Evolutionary conservation across 2,888 invertebrate genomes (phyloP).

Genomic region (Dryocosmus kuriphilus): DNA sequence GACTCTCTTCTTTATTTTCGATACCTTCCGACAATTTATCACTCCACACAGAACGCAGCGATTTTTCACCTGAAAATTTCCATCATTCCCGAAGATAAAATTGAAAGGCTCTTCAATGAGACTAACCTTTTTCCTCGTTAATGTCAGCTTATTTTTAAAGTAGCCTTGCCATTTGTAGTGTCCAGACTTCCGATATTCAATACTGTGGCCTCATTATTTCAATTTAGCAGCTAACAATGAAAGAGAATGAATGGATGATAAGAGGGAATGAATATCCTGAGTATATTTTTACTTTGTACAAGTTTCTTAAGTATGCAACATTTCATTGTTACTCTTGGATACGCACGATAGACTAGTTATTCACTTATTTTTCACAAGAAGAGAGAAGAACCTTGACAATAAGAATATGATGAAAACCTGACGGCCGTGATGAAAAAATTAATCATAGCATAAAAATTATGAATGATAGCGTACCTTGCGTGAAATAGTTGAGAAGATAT

Average conservation of each 20-base stretch:
- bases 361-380: background rate
- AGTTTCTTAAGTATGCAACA: background rate
- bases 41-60: background rate
- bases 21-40: background rate
- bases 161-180: background rate
- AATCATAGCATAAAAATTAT: background rate
- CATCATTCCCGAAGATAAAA: background rate
- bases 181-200: background rate
- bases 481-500: too few species aligned
- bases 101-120: background rate
- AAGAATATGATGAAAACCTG: background rate
- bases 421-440: background rate
- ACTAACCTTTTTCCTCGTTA: background rate
- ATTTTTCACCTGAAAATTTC: background rate
- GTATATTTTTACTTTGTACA: background rate
- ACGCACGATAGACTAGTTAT: background rate
- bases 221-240: background rate
- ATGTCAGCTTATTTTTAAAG: background rate
- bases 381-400: background rate
- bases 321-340: background rate
- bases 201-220: background rate
- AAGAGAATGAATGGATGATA: background rate
- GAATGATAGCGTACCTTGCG: background rate
- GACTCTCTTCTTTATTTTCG: too few species aligned
- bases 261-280: background rate